Base-by-base conservation (phyloP, 2,888 invertebrate genomes). In the Auanema freiburgensis region DNA sequence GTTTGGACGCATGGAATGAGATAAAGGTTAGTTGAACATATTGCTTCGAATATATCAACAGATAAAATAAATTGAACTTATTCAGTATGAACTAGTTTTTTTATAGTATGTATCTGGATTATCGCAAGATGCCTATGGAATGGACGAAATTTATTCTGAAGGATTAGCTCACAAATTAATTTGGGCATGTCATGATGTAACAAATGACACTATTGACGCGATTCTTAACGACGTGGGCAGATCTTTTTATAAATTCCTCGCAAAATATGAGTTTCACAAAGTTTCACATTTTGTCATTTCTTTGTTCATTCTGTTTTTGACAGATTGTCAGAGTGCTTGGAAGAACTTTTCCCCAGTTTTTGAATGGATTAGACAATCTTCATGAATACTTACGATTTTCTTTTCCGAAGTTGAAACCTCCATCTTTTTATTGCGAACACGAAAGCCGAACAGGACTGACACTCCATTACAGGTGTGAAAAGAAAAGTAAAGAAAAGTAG, bases 401-500 rank as follows among this genome's bases (percentile, higher is more conserved):
- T 41, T 79, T 77, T 62, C 79, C 81, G 90, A 91, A 91, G 76
- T 88, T 90, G 87, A 86, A 90, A 71, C 95, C 96, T 0, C 97
- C 97, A 0, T 93, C 93, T 59, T 97, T 97, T 85, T 95, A 94
- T 78, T 94, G 94, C 83, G 95, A 95, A 85, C 92, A 93, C 83
- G 96, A 97, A 85, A 92, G 92, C 0, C 88, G 91, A 61, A 91
- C 91, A 81, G 96, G 96, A 0, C 86, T 97, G 67, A 93, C 93
- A 0, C 87, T 97, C 63, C 96, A 96, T 86, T 94, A 94, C 85
- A 88, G 93, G 79, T 77, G 53, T 64, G 63, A 53, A 24, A 33
- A 49, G 53, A 18, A 40, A 52, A 46, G 56, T 25, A 55, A 16
- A 40, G 23, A 56, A 56, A 5, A 33, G 24, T 33, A 55, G 21